Conservation (phyloP, 2,113 vertebrate species). For the Caracal caracal region DNA sequence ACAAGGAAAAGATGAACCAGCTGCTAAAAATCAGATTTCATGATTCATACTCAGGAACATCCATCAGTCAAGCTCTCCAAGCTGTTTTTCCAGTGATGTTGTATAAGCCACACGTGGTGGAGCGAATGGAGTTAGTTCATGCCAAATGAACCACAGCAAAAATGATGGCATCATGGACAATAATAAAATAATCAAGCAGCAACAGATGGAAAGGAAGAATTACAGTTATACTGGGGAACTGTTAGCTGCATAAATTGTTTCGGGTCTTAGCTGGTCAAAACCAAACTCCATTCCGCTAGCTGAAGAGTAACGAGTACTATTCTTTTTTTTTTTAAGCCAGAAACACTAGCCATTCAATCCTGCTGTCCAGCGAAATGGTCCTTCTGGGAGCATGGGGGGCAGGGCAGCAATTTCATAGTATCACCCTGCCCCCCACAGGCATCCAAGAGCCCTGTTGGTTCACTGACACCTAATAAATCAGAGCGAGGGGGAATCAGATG, state of each 20-base stretch:
- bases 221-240: not conserved
- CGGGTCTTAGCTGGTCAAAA: conserved; percentile 41
- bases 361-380: not conserved
- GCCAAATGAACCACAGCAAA: conserved; percentile 32
- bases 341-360: not conserved
- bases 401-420: not conserved
- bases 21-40: not conserved
- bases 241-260: not conserved
- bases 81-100: conserved; percentile 3
- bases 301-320: not conserved
- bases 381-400: not conserved
- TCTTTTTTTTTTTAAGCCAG: not conserved
- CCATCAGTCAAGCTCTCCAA: not conserved
- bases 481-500: not conserved
- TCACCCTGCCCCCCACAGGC: not conserved
- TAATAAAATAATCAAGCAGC: conserved; percentile 34
- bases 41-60: not conserved
- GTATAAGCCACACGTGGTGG: not conserved
- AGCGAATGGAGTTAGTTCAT: not conserved
- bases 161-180: conserved; percentile 35
- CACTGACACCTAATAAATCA: not conserved
- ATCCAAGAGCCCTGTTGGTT: not conserved
- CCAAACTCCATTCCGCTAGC: conserved; percentile 8
- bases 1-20: not conserved
- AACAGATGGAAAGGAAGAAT: conserved; percentile 62